These are phyloP conservation scores for Ambastaia sidthimunki DNA, from an alignment of 2,797 vertebrate genomes.

Conservation along the genomic window DNA sequence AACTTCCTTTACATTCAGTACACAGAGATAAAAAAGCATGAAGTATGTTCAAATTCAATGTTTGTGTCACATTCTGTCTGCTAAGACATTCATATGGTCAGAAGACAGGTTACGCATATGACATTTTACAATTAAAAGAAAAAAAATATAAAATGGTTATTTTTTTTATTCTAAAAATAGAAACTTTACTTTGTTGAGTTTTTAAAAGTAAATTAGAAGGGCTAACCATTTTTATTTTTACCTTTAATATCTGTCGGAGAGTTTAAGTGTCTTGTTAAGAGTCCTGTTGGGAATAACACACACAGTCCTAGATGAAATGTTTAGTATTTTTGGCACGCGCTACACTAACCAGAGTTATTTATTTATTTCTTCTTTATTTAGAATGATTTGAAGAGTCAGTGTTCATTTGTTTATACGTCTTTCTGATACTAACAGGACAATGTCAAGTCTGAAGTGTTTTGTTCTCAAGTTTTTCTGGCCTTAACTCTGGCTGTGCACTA, in stretches of 20 bases:
- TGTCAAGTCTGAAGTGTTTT: background rate
- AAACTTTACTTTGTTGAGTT: too few species aligned
- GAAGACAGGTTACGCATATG: too few species aligned
- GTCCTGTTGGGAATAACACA: background rate
- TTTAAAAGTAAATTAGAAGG: background rate
- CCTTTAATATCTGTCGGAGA: background rate
- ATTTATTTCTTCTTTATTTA: background rate
- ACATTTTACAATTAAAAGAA: background rate
- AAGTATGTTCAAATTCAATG: too few species aligned
- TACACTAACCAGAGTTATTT: background rate
- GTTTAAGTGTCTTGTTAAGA: background rate
- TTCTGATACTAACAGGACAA: background rate
- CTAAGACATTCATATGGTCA: too few species aligned
- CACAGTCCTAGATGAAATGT: background rate
- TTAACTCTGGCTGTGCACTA: background rate
- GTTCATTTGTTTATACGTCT: background rate
- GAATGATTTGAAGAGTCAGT: background rate
- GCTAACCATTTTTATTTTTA: background rate
- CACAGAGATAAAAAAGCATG: too few species aligned
- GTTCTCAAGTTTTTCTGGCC: background rate
- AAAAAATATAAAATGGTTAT: background rate
- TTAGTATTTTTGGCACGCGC: constrained; percentile 11
- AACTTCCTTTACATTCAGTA: too few species aligned
- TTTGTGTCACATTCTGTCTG: too few species aligned
- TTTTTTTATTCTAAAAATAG: too few species aligned